Evolutionary conservation across 2,888 invertebrate genomes (phyloP).

Genomic region (Cephalotes varians): DNA sequence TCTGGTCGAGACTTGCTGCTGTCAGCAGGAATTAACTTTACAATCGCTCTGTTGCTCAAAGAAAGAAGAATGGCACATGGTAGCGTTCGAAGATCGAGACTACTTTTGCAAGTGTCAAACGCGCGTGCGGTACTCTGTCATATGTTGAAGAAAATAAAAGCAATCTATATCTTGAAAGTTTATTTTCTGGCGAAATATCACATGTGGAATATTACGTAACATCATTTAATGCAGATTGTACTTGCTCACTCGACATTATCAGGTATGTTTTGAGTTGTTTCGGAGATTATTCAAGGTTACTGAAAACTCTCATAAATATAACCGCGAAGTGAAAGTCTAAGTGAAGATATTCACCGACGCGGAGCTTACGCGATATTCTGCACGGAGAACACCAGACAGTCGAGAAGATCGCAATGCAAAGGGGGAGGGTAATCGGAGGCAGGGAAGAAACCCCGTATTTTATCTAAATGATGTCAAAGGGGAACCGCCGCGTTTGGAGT

Average conservation of each 20-base stretch:
- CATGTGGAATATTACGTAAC: not conserved
- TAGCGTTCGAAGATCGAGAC: not conserved
- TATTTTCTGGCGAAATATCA: not conserved
- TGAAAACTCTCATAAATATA: not conserved
- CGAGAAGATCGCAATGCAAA: constrained; percentile 62
- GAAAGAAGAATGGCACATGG: constrained; percentile 4
- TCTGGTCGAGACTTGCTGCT: constrained; percentile 28
- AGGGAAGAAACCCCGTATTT: constrained; percentile 79
- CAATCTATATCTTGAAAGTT: not conserved
- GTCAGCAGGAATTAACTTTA: constrained; percentile 52
- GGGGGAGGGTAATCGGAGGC: constrained; percentile 70
- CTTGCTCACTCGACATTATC: not conserved
- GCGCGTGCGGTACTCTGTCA: not conserved
- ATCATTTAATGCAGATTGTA: not conserved
- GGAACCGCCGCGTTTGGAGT: constrained; percentile 70
- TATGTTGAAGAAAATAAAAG: not conserved
- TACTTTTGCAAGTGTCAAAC: not conserved
- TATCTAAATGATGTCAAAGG: constrained; percentile 84
- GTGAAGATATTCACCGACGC: constrained; percentile 60
- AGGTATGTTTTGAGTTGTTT: not conserved
- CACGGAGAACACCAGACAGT: constrained; percentile 45
- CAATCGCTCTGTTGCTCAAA: constrained; percentile 22
- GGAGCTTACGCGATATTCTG: constrained; percentile 75
- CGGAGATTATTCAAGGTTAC: not conserved
- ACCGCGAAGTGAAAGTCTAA: constrained; percentile 42